Percentiles rank a stretch among this genome's conserved stretches.
phyloP scores from a whole-genome alignment of 2,888 invertebrate genomes.

The Eudasyphora cyanicolor region DNA sequence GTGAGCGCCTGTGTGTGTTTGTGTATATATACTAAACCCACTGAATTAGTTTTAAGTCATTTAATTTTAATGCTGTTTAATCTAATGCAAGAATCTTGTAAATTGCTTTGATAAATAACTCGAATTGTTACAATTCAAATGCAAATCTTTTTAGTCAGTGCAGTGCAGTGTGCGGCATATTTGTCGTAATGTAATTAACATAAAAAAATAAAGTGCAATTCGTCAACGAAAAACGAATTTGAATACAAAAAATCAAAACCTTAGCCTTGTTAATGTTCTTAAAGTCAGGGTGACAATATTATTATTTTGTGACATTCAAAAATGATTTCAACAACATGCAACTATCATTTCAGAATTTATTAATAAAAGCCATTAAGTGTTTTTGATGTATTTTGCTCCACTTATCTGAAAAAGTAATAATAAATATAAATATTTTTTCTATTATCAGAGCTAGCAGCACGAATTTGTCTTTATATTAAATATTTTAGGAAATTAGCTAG shows the following conservation, averaged over 20 bases:
- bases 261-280: conserved; percentile 4
- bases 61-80: conserved; percentile 17
- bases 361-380: neutral
- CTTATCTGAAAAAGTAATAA: too few relatives aligned
- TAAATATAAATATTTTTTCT: too few relatives aligned
- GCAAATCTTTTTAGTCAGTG: neutral
- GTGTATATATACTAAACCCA: conserved; percentile 3
- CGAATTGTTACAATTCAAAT: conserved; percentile 1
- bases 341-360: neutral
- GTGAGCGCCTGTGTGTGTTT: neutral
- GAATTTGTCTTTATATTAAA: too few relatives aligned
- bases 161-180: neutral
- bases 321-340: neutral
- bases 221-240: neutral
- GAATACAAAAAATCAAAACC: neutral
- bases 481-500: too few relatives aligned
- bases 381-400: too few relatives aligned
- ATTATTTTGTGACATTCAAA: conserved; percentile 13
- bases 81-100: conserved; percentile 39
- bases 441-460: too few relatives aligned
- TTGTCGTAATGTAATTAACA: neutral
- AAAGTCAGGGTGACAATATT: conserved; percentile 33
- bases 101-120: conserved; percentile 22
- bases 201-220: conserved; percentile 21
- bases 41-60: conserved; percentile 3